Evolutionary conservation across 2,113 vertebrate species (phyloP).

Genomic region (Heliornis fulica): DNA sequence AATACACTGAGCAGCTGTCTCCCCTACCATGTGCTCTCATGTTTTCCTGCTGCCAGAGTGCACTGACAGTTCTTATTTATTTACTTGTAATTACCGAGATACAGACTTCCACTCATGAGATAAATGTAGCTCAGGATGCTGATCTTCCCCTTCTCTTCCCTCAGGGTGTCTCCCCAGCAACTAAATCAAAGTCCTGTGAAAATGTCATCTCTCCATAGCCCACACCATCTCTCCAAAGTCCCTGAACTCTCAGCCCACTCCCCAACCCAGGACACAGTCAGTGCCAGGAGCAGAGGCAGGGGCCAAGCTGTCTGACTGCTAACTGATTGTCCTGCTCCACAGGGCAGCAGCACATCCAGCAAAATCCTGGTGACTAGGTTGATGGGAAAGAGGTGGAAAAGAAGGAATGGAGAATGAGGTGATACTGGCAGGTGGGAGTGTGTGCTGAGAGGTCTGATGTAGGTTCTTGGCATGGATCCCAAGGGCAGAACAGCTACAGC

Average conservation of each 20-base stretch:
- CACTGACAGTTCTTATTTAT: constrained; percentile 26
- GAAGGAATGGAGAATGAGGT: not conserved
- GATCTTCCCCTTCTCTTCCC: not conserved
- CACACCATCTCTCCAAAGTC: rapidly evolving
- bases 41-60: constrained; percentile 15
- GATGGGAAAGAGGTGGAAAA: not conserved
- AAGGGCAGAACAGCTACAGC: not conserved
- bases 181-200: not conserved
- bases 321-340: not conserved
- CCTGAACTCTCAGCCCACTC: not conserved
- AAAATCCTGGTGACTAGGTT: not conserved
- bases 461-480: not conserved
- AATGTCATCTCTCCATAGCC: not conserved
- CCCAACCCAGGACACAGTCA: not conserved
- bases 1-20: constrained; percentile 4
- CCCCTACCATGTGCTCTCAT: not conserved
- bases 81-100: constrained; percentile 24
- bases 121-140: not conserved
- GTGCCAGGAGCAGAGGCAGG: not conserved
- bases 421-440: not conserved
- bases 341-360: not conserved
- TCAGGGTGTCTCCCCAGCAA: not conserved
- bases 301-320: not conserved
- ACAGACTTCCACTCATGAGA: constrained; percentile 6
- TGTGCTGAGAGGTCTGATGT: not conserved